Base-by-base conservation (phyloP, 1,140 invertebrate genomes). In the Proctacanthus coquilletti region DNA sequence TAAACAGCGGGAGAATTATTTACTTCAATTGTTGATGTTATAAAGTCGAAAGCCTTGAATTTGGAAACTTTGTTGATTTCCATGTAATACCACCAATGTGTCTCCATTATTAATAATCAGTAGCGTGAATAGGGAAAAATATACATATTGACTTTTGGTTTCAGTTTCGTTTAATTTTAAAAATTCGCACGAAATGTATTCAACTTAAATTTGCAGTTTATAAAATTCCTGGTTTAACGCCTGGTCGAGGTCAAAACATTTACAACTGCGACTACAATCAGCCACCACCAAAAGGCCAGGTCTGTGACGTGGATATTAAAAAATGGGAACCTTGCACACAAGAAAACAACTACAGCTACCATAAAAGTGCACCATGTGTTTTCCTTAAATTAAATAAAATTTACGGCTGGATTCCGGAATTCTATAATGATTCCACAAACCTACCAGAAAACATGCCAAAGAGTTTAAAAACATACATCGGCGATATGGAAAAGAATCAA, bases 341-440 rank as follows among this genome's bases (percentile, higher is more conserved):
- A 42, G 74, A 75, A 51, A 73, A 77, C 45, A 64, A 74, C 32
- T 86, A 75, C 61, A 78, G 77, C 36, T 85, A 76, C 57, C 70
- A 75, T 50, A 73, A 75, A 50, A 80, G 78, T 3, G 72, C 78
- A 9, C 84, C 84, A 0, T 87, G 83, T 50, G 74, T 87, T 42
- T 78, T 86, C 53, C 64, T 87, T 19, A 88, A 87, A 55, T 59
- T 88, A 2, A 87, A 87, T 50, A 65, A 80, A 64, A 82, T 84
- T 51, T 84, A 73, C 45, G 77, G 73, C 14, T 85, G 82, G 80
- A 60, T 63, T 38, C 80, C 80, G 1, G 74, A 81, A 21, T 83
- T 66, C 48, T 79, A 75, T 49, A 74, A 77, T 19, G 66, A 72
- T 18, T 67, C 72, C 0, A 45, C 55, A 0, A 45, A 64, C 20